phyloP scores from a whole-genome alignment of 2,888 invertebrate genomes.

The Oscheius onirici region DNA sequence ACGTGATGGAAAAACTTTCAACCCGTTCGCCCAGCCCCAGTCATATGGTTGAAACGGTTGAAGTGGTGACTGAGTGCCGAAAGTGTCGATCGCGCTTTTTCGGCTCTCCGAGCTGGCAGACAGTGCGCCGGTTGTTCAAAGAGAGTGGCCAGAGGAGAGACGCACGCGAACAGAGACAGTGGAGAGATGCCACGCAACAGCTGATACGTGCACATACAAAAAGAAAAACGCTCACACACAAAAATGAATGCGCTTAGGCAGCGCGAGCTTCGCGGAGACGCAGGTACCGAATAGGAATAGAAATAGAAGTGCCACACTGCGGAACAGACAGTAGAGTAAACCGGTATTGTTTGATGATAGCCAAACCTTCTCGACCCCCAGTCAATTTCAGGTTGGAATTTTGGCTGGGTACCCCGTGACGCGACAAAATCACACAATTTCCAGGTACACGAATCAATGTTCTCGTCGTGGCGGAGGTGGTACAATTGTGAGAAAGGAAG shows the following conservation, averaged over 20 bases:
- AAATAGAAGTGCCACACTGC: constrained; percentile 11
- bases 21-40: constrained; percentile 18
- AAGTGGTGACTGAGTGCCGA: constrained; percentile 33
- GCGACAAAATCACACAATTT: no score
- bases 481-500: not conserved
- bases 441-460: no score
- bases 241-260: constrained; percentile 26
- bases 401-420: not conserved
- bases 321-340: constrained; percentile 17
- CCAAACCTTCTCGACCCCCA: constrained; percentile 6
- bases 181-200: constrained; percentile 33
- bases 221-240: constrained; percentile 31
- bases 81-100: constrained; percentile 33
- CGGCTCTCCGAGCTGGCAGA: constrained; percentile 32
- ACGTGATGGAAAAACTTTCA: not conserved
- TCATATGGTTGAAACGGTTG: constrained; percentile 31
- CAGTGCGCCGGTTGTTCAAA: constrained; percentile 28
- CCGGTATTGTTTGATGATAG: constrained; percentile 27
- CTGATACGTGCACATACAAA: constrained; percentile 36
- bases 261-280: not conserved
- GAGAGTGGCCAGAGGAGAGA: constrained; percentile 21
- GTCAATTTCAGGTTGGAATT: not conserved
- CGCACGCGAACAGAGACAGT: constrained; percentile 9
- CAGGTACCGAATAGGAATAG: constrained; percentile 7
- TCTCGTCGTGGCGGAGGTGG: not conserved